Evolutionary conservation across 2,113 vertebrate species (phyloP), one percentile per base, ranked within the genome.

Genomic region (Peromyscus polionotus): DNA sequence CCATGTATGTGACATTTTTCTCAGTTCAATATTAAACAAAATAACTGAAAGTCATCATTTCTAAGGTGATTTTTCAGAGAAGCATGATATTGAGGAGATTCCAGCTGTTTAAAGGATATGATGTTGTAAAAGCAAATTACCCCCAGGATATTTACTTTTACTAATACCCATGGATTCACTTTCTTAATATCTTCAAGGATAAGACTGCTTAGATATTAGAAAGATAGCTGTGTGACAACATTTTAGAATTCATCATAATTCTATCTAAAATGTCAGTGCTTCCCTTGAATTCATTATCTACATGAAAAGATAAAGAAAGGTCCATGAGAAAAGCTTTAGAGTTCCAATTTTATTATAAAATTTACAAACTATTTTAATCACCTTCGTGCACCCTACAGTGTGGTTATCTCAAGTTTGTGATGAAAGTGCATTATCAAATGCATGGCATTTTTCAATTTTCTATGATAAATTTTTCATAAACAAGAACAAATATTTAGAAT

Each of bases 101-200:
- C 57, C 87, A 76, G 13, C n/a, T 83, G 2, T 89, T 97, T 31
- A 84, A 76, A 87, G 67, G 51, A 59, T 88, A 59, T 22, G 24
- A n/a, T 90, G 11, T 79, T 22, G 19, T 85, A 31, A 94, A 28
- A 91, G 36, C 20, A 92, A 94, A 94, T 96, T 93, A 90, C 45
- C 67, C 20, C 19, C 76, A 92, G 68, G 90, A 77, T 45, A 92
- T 76, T 95, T 93, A 57, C 51, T 96, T 93, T 95, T 95, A 95
- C 90, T 95, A 72, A 97, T n/a, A 67, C 3, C n/a, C 11, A 0
- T 87, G 33, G 3, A 45, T 96, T 90, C 20, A 75, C 24, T 85
- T 94, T 95, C 72, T 96, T 96, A 95, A 94, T 91, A 91, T 76
- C 51, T 92, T 75, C 33, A 88, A 48, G 87, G n/a, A 19, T 94